Conservation (phyloP, 2,888 invertebrate genomes). For the Mechanitis mazaeus region DNA sequence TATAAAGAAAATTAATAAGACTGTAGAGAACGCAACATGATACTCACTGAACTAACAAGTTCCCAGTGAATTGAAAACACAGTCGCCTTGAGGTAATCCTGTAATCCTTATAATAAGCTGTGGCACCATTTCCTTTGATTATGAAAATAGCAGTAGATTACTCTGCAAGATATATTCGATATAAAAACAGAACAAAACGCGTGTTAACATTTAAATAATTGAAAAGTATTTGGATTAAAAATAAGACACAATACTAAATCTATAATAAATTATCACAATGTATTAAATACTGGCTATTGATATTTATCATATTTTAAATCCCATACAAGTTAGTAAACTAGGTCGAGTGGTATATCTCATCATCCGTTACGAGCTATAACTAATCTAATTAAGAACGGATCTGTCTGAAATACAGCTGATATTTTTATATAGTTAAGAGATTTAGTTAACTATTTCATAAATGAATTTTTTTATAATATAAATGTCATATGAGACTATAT, state of each 20-base stretch:
- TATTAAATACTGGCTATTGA: too few relatives aligned
- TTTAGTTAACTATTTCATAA: neutral
- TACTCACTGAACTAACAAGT: constrained; percentile 12
- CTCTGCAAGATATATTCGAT: neutral
- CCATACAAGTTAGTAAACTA: neutral
- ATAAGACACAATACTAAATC: too few relatives aligned
- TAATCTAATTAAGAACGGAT: constrained; percentile 1
- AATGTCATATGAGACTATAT: neutral
- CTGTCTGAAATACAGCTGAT: neutral
- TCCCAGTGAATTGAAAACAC: constrained; percentile 12
- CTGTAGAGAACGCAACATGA: neutral
- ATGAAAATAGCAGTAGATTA: constrained; percentile 11
- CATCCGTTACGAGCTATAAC: neutral
- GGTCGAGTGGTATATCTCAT: neutral
- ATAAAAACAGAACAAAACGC: too few relatives aligned
- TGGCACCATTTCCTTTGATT: constrained; percentile 4
- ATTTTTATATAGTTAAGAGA: constrained; percentile 1
- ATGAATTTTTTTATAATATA: neutral
- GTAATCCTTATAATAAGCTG: constrained; percentile 11
- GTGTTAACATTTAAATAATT: too few relatives aligned
- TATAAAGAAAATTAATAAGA: neutral
- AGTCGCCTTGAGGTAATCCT: constrained; percentile 9
- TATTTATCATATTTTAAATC: neutral
- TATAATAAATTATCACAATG: too few relatives aligned
- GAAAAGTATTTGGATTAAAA: too few relatives aligned